These are phyloP conservation scores for Sitodiplosis mosellana DNA, from an alignment of 1,140 invertebrate species.

Conservation along the genomic window DNA sequence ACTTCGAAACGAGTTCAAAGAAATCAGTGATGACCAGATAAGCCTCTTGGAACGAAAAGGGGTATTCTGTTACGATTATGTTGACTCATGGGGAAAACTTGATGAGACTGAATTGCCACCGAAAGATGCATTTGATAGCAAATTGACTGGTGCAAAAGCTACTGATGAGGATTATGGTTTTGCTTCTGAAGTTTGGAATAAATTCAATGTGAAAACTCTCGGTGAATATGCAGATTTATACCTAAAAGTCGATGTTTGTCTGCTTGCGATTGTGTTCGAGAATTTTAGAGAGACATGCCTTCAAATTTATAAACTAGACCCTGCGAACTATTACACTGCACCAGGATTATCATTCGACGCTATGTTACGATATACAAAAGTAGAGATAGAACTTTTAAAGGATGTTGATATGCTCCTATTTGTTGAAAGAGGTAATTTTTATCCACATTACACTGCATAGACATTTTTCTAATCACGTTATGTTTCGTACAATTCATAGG, in stretches of 20 bases:
- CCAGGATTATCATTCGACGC: no score
- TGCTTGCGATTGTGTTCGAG: slow-evolving; percentile 29
- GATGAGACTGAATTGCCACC: slow-evolving; percentile 15
- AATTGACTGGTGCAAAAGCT: slow-evolving; percentile 12
- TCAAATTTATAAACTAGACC: slow-evolving; percentile 15
- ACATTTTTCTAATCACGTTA: no score
- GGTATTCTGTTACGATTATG: slow-evolving; percentile 17
- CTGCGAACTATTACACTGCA: slow-evolving; percentile 18
- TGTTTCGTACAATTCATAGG: no score
- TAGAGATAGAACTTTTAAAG: slow-evolving; percentile 27
- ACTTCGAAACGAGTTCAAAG: slow-evolving; percentile 7
- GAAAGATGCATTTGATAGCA: slow-evolving; percentile 19
- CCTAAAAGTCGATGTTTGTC: slow-evolving; percentile 21
- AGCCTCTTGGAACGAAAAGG: slow-evolving; percentile 12
- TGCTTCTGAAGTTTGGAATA: slow-evolving; percentile 25
- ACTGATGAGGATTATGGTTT: slow-evolving; percentile 21
- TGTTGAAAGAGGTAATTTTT: slow-evolving; percentile 20
- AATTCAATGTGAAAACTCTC: no score
- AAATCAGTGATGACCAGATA: slow-evolving; percentile 11
- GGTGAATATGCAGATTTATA: slow-evolving; percentile 27
- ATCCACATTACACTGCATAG: no score
- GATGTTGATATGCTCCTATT: slow-evolving; percentile 26
- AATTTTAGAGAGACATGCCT: slow-evolving; percentile 22
- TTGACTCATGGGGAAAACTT: slow-evolving; percentile 15
- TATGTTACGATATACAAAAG: slow-evolving; percentile 21